These are phyloP conservation scores for Perccottus glenii DNA, from an alignment of 2,113 vertebrate species.

Conservation along the genomic window DNA sequence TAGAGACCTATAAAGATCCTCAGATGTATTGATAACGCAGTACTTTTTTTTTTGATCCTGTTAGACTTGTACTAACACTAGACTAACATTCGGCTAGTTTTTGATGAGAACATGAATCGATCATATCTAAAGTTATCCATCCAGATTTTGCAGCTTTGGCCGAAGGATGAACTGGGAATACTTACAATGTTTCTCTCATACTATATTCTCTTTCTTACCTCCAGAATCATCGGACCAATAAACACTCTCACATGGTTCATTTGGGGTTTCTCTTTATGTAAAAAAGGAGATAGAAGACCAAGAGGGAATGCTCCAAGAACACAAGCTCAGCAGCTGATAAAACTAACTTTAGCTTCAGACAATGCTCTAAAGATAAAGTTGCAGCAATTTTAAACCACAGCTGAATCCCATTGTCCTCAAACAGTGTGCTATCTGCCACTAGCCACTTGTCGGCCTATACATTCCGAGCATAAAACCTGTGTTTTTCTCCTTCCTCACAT, in stretches of 20 bases:
- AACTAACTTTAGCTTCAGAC: not conserved
- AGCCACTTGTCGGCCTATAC: not conserved
- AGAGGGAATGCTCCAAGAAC: not conserved
- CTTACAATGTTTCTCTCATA: not conserved
- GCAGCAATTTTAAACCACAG: not conserved
- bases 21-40: too few species aligned
- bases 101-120: too few species aligned
- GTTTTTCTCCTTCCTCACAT: not conserved
- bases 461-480: not conserved
- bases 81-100: too few species aligned
- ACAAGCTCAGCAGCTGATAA: not conserved
- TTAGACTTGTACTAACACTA: too few species aligned
- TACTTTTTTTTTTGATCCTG: too few species aligned
- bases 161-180: too few species aligned
- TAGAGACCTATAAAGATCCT: too few species aligned
- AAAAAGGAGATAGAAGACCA: not conserved
- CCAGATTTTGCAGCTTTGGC: too few species aligned
- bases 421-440: not conserved
- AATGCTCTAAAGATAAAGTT: not conserved
- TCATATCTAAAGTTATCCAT: too few species aligned
- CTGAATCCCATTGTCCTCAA: not conserved
- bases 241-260: not conserved
- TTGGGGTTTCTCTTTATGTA: not conserved
- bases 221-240: not conserved
- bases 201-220: not conserved